Percentiles rank a stretch among this genome's conserved stretches.
Conservation (phyloP, 2,888 invertebrate genomes). For the Lissonota sp. region DNA sequence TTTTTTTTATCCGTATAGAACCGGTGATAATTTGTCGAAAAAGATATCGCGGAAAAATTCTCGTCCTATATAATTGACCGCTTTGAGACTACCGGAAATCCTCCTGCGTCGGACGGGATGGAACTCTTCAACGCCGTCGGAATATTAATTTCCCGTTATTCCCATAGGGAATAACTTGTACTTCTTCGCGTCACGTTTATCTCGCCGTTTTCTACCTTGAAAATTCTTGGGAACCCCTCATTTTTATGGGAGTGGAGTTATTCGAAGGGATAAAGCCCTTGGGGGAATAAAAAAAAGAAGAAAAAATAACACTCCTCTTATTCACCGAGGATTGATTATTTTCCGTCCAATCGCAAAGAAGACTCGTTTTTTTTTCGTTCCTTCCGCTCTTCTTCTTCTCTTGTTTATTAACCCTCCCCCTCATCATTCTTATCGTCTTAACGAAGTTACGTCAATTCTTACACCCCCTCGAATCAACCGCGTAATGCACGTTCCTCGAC, state of each 20-base stretch:
- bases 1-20: no score
- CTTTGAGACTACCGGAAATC: constrained; percentile 9
- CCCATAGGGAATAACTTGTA: constrained; percentile 26
- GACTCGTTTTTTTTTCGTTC: not conserved
- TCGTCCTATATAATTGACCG: constrained; percentile 28
- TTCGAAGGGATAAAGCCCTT: constrained; percentile 27
- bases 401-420: constrained; percentile 38
- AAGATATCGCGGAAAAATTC: constrained; percentile 2
- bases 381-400: not conserved
- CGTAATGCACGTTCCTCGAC: not conserved
- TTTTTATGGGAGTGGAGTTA: not conserved
- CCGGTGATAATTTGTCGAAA: not conserved
- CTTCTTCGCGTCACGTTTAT: constrained; percentile 37
- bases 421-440: constrained; percentile 23
- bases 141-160: constrained; percentile 54
- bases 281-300: constrained; percentile 12
- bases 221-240: not conserved
- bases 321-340: constrained; percentile 32
- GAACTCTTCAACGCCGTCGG: not conserved
- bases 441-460: constrained; percentile 24
- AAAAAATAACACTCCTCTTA: not conserved
- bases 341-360: constrained; percentile 24
- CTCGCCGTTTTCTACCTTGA: constrained; percentile 15
- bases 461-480: not conserved
- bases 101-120: not conserved